Evolutionary conservation across 2,888 invertebrate genomes (phyloP), one percentile per base, ranked within the genome.

Genomic region (Cotesia congregata): DNA sequence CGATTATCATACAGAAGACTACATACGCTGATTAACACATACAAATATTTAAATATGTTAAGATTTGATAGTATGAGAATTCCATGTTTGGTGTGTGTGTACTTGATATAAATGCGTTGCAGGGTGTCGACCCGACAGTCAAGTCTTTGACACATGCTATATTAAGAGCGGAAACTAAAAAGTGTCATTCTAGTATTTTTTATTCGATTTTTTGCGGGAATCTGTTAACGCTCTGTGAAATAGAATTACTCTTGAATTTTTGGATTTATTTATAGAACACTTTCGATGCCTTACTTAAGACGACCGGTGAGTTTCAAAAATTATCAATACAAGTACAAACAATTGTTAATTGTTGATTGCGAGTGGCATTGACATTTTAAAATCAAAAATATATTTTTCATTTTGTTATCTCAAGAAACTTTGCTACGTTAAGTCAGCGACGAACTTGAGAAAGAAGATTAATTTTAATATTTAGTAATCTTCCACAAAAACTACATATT

Each of bases 81-180:
- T 74, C 67, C 41, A 70, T 76, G 67, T 62, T 61, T 61, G 59
- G 69, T 68, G 70, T 39, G 74, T 67, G 69, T 61, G 77, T 30
- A 41, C 72, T 76, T 72, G 71, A 70, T 85, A 85, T 85, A 86
- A 85, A 79, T 83, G 83, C 77, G 74, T 76, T 15, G 76, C 80
- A 81, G 85, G 82, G 83, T 86, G 83, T 82, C 86, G 83, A 86
- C 85, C 83, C 82, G 81, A 69, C 82, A 85, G 84, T 83, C 6
- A n/a, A 39, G 7, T 68, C 80, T 80, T 77, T 79, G 72, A 82
- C 86, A 86, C 85, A 84, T 84, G 85, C 78, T 79, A 17, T 67
- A 76, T 61, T 72, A 68, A 15, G 64, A 77, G 62, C 64, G 67
- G 38, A 75, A 74, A 9, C 67, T 12, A 67, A 59, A 72, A 68